These are phyloP conservation scores for Onychostruthus taczanowskii DNA, from an alignment of 2,113 vertebrate species.

Conservation along the genomic window DNA sequence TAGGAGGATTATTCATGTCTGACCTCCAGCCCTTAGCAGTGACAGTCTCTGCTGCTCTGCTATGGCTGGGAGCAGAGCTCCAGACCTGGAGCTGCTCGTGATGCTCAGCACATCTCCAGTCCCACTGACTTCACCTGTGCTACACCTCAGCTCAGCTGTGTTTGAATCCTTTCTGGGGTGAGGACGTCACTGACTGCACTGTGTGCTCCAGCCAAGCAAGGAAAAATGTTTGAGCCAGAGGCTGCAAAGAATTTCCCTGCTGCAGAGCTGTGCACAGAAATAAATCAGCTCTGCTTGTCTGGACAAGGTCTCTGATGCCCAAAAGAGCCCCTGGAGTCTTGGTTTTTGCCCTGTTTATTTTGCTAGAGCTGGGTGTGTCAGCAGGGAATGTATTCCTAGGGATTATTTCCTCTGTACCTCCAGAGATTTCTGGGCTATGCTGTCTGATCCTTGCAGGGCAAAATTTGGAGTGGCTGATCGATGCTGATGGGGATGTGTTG, in stretches of 20 bases:
- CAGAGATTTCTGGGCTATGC: neutral
- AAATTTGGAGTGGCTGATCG: rapidly evolving
- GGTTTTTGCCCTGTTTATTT: neutral
- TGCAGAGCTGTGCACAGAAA: neutral
- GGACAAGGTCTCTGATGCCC: neutral
- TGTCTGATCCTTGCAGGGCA: neutral
- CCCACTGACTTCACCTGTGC: neutral
- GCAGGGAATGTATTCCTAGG: neutral
- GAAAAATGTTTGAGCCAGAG: neutral
- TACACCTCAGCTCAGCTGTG: neutral
- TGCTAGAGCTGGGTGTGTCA: neutral
- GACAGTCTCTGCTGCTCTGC: neutral
- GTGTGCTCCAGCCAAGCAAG: neutral
- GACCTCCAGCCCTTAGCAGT: neutral
- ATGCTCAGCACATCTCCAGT: neutral
- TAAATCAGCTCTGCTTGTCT: neutral
- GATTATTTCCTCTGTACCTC: neutral
- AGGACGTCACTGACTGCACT: neutral
- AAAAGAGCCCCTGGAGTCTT: neutral
- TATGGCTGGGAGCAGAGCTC: neutral
- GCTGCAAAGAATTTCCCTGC: neutral
- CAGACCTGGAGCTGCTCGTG: neutral
- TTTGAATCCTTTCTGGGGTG: neutral
- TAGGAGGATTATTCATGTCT: neutral
- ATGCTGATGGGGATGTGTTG: no score